Conservation (phyloP, 2,797 vertebrate genomes). For the Cyclura pinguis region DNA sequence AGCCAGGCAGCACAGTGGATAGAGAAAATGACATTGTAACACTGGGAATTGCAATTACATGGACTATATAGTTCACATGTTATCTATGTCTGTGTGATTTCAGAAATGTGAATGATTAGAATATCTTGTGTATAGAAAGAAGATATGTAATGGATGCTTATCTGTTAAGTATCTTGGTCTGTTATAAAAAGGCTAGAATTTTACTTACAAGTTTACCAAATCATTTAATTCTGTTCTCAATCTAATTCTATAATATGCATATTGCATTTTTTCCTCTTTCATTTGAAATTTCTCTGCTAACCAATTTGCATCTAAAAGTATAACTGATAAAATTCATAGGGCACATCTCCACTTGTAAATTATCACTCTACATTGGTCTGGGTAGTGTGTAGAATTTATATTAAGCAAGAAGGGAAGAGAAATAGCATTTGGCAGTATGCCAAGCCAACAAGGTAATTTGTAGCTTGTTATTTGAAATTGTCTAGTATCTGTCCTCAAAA, state of each 20-base stretch:
- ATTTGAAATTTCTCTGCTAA: constrained; percentile 35
- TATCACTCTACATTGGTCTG: constrained; percentile 43
- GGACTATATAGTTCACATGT: neutral
- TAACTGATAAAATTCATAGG: constrained; percentile 45
- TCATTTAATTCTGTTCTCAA: neutral
- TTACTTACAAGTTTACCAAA: neutral
- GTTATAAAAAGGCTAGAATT: constrained; percentile 8
- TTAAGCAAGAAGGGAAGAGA: constrained; percentile 47
- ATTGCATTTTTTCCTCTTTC: constrained; percentile 11
- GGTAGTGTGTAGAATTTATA: constrained; percentile 24
- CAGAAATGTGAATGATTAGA: neutral
- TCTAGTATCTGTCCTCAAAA: constrained; percentile 29
- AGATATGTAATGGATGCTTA: neutral
- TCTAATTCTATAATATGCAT: constrained; percentile 6
- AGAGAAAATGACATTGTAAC: neutral
- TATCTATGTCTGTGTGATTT: neutral
- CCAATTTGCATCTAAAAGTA: constrained; percentile 70
- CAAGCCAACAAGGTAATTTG: constrained; percentile 40
- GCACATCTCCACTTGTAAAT: constrained; percentile 45
- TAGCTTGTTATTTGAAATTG: neutral
- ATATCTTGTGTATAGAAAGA: neutral
- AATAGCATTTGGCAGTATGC: neutral
- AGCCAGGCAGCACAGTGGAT: neutral
- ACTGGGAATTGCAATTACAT: neutral
- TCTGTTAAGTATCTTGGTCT: neutral